Percentiles rank a stretch among this genome's conserved stretches.
Conservation (phyloP, 2,113 vertebrate species). For the Takifugu flavidus region DNA sequence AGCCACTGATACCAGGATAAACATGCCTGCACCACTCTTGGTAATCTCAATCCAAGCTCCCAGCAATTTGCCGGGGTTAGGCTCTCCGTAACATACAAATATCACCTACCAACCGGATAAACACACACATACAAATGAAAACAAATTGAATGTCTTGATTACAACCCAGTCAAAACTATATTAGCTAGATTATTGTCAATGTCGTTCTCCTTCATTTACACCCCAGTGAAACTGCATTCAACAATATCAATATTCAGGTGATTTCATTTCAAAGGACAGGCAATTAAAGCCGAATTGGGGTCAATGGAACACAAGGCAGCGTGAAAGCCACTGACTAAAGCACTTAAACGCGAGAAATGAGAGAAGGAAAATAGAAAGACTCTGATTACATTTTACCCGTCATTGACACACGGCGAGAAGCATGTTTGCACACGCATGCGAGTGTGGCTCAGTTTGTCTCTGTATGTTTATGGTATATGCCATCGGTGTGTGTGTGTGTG, state of each 20-base stretch:
- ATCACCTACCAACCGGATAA: slow-evolving; percentile 22
- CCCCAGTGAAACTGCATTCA: slow-evolving; percentile 62
- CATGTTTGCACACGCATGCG: slow-evolving; percentile 45
- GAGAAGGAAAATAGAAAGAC: slow-evolving; percentile 64
- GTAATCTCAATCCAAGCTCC: slow-evolving; percentile 22
- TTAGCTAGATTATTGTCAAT: slow-evolving; percentile 53
- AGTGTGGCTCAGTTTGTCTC: slow-evolving; percentile 38
- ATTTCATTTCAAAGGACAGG: slow-evolving; percentile 74
- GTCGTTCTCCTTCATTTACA: slow-evolving; percentile 58
- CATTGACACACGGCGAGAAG: slow-evolving; percentile 69
- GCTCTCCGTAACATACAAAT: background rate
- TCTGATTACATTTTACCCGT: slow-evolving; percentile 79
- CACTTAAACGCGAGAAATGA: slow-evolving; percentile 69
- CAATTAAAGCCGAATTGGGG: slow-evolving; percentile 70
- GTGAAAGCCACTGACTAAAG: slow-evolving; percentile 72
- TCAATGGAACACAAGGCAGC: slow-evolving; percentile 71
- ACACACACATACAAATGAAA: slow-evolving; percentile 35
- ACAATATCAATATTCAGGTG: slow-evolving; percentile 75
- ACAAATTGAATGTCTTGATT: slow-evolving; percentile 61
- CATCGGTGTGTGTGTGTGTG: slow-evolving; percentile 20
- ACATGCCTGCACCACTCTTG: slow-evolving; percentile 15
- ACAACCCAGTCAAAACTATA: slow-evolving; percentile 47
- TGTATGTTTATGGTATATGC: slow-evolving; percentile 39
- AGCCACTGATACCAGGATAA: slow-evolving; percentile 49
- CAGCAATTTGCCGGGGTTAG: background rate